A percentile compares a stretch with the other conserved stretches of the same genome.
Evolutionary conservation across 2,888 invertebrate genomes (phyloP).

Genomic region (Agonopterix arenella): DNA sequence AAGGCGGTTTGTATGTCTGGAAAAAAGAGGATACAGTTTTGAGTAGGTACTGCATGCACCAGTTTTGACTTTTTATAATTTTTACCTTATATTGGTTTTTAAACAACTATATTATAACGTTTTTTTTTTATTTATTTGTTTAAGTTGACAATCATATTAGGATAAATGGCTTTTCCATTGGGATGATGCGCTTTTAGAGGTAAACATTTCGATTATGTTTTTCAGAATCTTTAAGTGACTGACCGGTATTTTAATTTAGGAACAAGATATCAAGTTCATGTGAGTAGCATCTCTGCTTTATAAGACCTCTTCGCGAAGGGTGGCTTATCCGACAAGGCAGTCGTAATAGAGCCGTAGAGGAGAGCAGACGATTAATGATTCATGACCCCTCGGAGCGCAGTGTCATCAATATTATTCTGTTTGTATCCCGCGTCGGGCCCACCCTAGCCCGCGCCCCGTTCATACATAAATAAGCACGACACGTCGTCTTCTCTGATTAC

Average conservation of each 20-base stretch:
- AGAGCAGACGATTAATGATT: conserved; percentile 75
- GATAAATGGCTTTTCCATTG: too few species aligned
- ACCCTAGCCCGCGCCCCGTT: conserved; percentile 72
- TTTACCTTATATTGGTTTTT: too few species aligned
- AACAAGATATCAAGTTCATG: too few species aligned
- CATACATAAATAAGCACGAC: conserved; percentile 77
- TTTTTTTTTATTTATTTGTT: too few species aligned
- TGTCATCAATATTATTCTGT: conserved; percentile 78
- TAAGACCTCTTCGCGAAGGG: conserved; percentile 54
- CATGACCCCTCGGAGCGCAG: conserved; percentile 75
- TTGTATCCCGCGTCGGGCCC: conserved; percentile 71
- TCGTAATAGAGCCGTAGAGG: conserved; percentile 74
- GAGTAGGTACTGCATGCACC: too few species aligned
- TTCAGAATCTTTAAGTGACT: background rate
- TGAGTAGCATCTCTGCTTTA: background rate
- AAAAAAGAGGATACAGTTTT: conserved; percentile 8
- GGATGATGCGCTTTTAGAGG: too few species aligned
- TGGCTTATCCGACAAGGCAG: conserved; percentile 68
- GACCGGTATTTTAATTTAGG: too few species aligned
- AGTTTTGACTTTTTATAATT: too few species aligned
- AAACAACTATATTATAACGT: too few species aligned
- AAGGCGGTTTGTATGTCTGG: conserved; percentile 22
- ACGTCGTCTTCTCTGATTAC: conserved; percentile 78
- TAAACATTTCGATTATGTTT: too few species aligned
- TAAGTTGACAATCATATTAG: too few species aligned